A percentile compares a stretch with the other conserved stretches of the same genome.
phyloP scores from a whole-genome alignment of 2,113 vertebrate genomes.

The Podarcis cretensis region DNA sequence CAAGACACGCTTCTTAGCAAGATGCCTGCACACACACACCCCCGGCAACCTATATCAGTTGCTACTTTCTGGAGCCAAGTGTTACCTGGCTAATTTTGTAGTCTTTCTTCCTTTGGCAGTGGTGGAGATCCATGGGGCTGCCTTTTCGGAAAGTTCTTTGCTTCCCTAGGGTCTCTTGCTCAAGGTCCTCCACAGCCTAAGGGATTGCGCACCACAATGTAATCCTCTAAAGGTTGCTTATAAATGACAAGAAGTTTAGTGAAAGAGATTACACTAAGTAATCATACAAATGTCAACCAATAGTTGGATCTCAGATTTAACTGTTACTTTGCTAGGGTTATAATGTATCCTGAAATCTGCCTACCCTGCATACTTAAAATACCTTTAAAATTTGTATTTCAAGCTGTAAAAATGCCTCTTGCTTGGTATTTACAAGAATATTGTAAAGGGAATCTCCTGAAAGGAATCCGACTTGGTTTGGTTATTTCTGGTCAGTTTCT shows the following conservation, averaged over 20 bases:
- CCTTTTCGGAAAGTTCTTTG: no score
- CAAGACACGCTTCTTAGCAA: no score
- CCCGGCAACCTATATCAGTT: no score
- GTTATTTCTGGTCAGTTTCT: constrained; percentile 6
- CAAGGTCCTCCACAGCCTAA: no score
- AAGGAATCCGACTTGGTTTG: constrained; percentile 1
- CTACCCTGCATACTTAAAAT: constrained; percentile 15
- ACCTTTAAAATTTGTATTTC: neutral
- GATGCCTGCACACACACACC: no score
- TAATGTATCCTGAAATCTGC: constrained; percentile 38
- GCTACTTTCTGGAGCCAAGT: no score
- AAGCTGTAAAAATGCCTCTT: neutral
- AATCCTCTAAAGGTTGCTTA: neutral
- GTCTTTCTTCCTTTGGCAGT: no score
- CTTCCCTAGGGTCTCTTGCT: no score
- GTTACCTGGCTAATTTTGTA: no score
- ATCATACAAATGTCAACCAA: neutral
- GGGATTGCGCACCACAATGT: no score
- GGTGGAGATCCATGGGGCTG: no score
- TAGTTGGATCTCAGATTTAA: no score
- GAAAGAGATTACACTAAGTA: neutral
- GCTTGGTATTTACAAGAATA: neutral
- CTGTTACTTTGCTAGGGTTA: constrained; percentile 30
- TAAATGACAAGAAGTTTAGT: neutral
- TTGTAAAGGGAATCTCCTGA: constrained; percentile 15